These are phyloP conservation scores for Eristalis tenax DNA, from an alignment of 2,888 invertebrate species.

Conservation along the genomic window DNA sequence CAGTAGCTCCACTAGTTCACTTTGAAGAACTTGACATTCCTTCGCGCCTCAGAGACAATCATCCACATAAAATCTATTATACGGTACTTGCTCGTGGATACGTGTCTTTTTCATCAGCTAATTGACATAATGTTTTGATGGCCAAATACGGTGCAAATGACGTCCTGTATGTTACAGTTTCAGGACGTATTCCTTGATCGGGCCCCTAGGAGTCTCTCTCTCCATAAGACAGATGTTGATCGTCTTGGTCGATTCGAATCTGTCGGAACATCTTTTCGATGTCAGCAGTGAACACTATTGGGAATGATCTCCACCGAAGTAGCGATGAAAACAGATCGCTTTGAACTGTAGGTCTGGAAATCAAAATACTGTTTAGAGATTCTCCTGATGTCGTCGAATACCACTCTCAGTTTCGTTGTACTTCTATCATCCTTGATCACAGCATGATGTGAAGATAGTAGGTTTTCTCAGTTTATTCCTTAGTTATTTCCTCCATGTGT, in stretches of 20 bases:
- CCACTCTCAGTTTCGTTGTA: not conserved
- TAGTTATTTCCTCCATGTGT: not conserved
- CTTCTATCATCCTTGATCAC: not conserved
- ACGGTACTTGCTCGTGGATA: not conserved
- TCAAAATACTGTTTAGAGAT: not conserved
- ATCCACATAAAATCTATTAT: not conserved
- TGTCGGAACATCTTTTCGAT: not conserved
- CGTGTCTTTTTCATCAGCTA: not conserved
- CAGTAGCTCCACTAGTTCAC: not conserved
- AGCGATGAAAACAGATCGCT: not conserved
- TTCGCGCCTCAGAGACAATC: not conserved
- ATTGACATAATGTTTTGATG: not conserved
- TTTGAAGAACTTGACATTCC: not conserved
- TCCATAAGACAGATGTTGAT: not conserved
- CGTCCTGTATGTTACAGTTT: constrained; percentile 1
- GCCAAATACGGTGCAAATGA: constrained; percentile 5
- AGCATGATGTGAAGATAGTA: constrained; percentile 6
- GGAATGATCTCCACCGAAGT: no score
- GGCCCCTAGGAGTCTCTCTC: not conserved
- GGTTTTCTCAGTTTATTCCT: not conserved
- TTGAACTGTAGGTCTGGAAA: not conserved
- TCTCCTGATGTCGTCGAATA: not conserved
- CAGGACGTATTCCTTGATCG: constrained; percentile 10
- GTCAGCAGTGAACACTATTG: no score
- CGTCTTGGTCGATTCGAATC: not conserved